Percentiles rank a stretch among this genome's conserved stretches.
Conservation (phyloP, 2,888 invertebrate species). For the Mylabris sibirica region DNA sequence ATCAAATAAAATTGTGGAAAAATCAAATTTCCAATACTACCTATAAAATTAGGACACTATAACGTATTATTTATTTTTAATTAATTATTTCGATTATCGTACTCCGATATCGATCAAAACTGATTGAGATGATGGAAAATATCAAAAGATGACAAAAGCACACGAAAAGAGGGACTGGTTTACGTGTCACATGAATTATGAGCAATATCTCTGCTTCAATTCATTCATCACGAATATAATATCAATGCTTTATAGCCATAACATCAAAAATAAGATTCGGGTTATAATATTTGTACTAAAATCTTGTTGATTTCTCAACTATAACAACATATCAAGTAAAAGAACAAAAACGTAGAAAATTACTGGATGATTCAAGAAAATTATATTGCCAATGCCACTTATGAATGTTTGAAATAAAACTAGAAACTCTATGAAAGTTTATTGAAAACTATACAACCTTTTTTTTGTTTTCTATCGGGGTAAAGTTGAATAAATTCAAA, state of each 20-base stretch:
- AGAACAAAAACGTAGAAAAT: not conserved
- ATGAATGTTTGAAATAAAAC: not conserved
- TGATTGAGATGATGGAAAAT: not conserved
- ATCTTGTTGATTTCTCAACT: slow-evolving; percentile 10
- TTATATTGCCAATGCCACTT: not conserved
- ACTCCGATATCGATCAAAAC: not conserved
- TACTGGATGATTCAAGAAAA: not conserved
- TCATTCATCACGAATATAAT: slow-evolving; percentile 33
- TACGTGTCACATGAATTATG: slow-evolving; percentile 25
- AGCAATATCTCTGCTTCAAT: slow-evolving; percentile 31
- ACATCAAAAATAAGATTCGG: slow-evolving; percentile 24
- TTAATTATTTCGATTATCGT: slow-evolving; percentile 3
- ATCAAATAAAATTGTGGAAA: too few species aligned
- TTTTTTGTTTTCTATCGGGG: not conserved
- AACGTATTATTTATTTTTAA: slow-evolving; percentile 9
- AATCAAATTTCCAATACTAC: too few species aligned
- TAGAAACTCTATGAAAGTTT: not conserved
- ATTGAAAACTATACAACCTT: not conserved
- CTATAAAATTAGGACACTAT: too few species aligned
- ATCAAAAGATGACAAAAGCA: not conserved
- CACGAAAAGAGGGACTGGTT: slow-evolving; percentile 14
- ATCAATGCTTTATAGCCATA: slow-evolving; percentile 24
- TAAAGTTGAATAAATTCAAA: not conserved
- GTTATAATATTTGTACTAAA: slow-evolving; percentile 16
- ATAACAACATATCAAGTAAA: not conserved